Conservation (phyloP, 2,888 invertebrate genomes). For the Criorhina ranunculi region DNA sequence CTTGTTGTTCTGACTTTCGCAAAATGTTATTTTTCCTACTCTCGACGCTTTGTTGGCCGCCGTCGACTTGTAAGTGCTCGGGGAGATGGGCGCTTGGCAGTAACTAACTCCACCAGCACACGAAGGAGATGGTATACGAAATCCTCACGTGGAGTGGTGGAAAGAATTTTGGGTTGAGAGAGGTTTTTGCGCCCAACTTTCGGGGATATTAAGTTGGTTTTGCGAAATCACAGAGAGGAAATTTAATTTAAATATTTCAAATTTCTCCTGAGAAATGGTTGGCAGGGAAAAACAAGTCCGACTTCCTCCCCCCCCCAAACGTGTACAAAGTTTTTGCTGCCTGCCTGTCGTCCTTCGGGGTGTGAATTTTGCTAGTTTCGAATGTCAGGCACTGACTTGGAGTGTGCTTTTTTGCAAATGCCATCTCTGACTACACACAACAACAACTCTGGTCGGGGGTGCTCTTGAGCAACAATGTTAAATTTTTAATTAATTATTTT, state of each 20-base stretch:
- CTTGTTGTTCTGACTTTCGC: conserved; percentile 53
- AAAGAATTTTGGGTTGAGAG: conserved; percentile 69
- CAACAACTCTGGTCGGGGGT: too few species aligned
- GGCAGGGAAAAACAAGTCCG: conserved; percentile 72
- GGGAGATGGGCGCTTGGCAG: conserved; percentile 48
- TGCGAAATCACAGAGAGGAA: conserved; percentile 77
- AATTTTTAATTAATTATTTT: conserved; percentile 75
- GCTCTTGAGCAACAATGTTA: conserved; percentile 63
- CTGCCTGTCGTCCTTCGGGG: conserved; percentile 61
- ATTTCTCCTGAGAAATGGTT: conserved; percentile 77
- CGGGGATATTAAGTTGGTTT: conserved; percentile 76
- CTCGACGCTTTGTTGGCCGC: conserved; percentile 70
- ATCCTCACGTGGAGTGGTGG: conserved; percentile 12
- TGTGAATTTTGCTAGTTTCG: conserved; percentile 72
- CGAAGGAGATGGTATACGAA: not conserved
- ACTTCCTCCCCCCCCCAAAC: conserved; percentile 20
- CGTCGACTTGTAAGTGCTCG: conserved; percentile 69
- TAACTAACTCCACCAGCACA: conserved; percentile 54
- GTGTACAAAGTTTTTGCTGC: conserved; percentile 55
- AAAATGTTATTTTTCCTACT: conserved; percentile 67
- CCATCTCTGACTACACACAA: conserved; percentile 12
- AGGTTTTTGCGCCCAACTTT: conserved; percentile 76
- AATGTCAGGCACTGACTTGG: conserved; percentile 63
- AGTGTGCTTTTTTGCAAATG: conserved; percentile 52
- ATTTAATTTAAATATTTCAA: conserved; percentile 77